Evolutionary conservation across 2,113 vertebrate species (phyloP).

Genomic region (Corythornis vintsioides): DNA sequence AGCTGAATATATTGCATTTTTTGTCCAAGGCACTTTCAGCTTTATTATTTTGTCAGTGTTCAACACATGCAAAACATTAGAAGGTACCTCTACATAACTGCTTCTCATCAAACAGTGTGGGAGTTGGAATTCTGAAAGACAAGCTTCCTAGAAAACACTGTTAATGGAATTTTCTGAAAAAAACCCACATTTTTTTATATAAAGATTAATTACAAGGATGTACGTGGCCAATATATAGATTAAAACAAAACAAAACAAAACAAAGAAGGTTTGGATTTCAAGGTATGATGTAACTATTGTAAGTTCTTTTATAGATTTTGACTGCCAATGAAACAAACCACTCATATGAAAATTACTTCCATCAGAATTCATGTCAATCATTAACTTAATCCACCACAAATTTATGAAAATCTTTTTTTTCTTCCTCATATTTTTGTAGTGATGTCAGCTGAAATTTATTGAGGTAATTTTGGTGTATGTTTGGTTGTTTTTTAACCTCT

Average conservation of each 20-base stretch:
- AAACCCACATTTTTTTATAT: not conserved
- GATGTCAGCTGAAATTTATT: not conserved
- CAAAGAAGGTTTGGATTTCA: not conserved
- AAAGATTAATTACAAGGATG: not conserved
- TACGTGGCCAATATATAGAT: not conserved
- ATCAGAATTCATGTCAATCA: not conserved
- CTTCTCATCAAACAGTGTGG: not conserved
- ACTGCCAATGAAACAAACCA: not conserved
- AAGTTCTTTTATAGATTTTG: not conserved
- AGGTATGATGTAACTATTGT: not conserved
- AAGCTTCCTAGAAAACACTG: not conserved
- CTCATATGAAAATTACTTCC: not conserved
- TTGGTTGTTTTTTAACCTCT: not conserved
- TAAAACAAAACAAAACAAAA: not conserved
- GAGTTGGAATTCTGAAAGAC: not conserved
- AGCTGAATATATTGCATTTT: not conserved
- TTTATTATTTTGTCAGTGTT: not conserved
- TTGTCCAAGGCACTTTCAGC: not conserved
- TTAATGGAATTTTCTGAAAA: not conserved
- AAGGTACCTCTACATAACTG: not conserved
- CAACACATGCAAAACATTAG: not conserved
- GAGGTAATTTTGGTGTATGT: accelerated
- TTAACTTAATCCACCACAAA: not conserved
- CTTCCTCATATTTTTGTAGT: not conserved
- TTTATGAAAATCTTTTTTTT: not conserved